phyloP scores from a whole-genome alignment of 2,113 vertebrate species.

The Stictonetta naevosa region DNA sequence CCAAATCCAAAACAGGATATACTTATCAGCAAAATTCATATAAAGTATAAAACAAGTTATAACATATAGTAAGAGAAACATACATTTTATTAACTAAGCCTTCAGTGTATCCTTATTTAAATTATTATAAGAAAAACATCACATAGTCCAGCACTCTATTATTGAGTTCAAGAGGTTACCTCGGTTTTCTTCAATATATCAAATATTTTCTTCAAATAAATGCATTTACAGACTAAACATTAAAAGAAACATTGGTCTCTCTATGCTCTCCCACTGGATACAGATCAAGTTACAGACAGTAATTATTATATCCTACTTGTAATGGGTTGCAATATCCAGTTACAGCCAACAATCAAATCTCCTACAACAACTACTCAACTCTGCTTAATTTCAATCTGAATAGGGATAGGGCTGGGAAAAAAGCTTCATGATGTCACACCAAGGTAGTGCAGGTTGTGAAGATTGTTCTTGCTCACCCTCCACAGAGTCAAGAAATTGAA shows the following conservation, averaged over 20 bases:
- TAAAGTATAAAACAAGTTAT: not conserved
- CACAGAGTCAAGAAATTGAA: not conserved
- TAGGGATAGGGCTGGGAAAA: not conserved
- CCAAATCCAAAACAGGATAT: not conserved
- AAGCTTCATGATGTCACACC: not conserved
- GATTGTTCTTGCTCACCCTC: not conserved
- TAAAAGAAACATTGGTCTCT: not conserved
- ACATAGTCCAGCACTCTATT: not conserved
- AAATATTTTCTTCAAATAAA: constrained; percentile 1
- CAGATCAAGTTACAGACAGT: not conserved
- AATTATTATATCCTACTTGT: not conserved
- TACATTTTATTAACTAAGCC: not conserved
- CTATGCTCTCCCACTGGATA: not conserved
- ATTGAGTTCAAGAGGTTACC: not conserved
- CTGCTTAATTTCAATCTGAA: not conserved
- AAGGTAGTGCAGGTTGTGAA: not conserved
- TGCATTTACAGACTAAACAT: not conserved
- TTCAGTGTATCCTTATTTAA: not conserved
- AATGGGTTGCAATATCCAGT: not conserved
- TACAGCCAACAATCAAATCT: not conserved
- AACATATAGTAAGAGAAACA: not conserved
- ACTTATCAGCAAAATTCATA: not conserved
- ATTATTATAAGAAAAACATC: constrained; percentile 22
- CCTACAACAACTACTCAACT: not conserved
- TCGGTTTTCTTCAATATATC: not conserved